Evolutionary conservation across 2,113 vertebrate species (phyloP).

Genomic region (Odontophorus gujanensis): DNA sequence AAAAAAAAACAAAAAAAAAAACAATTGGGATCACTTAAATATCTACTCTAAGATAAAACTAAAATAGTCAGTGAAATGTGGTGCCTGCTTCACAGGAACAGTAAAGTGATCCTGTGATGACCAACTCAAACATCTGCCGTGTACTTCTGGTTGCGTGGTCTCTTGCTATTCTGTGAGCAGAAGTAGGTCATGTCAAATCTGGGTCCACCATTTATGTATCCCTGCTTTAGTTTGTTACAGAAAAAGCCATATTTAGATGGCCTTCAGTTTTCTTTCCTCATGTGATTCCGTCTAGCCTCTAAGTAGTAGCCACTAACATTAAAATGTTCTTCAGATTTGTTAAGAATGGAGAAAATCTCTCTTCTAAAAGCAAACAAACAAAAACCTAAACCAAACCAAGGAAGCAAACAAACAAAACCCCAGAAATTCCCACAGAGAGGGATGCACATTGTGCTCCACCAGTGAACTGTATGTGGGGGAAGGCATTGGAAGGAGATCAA

Average conservation of each 20-base stretch:
- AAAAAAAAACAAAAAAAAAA: neutral
- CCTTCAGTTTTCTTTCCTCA: neutral
- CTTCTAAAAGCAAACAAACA: neutral
- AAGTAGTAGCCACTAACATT: neutral
- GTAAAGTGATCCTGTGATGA: neutral
- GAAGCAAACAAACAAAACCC: neutral
- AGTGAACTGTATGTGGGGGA: neutral
- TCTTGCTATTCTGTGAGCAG: neutral
- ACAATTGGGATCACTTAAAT: neutral
- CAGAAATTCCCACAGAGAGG: neutral
- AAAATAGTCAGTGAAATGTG: neutral
- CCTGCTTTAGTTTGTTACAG: neutral
- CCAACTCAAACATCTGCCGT: neutral
- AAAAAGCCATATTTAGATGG: neutral
- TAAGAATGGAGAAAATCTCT: neutral
- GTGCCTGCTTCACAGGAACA: neutral
- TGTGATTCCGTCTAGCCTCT: neutral
- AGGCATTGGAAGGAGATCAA: neutral
- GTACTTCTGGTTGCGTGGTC: no score
- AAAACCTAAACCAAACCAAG: neutral
- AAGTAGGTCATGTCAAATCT: neutral
- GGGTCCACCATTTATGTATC: neutral
- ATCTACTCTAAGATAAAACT: no score
- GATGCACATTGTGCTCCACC: neutral
- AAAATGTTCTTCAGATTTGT: neutral